Percentiles rank a stretch among this genome's conserved stretches.
Conservation (phyloP, 2,113 vertebrate species). For the Apeltes quadracus region DNA sequence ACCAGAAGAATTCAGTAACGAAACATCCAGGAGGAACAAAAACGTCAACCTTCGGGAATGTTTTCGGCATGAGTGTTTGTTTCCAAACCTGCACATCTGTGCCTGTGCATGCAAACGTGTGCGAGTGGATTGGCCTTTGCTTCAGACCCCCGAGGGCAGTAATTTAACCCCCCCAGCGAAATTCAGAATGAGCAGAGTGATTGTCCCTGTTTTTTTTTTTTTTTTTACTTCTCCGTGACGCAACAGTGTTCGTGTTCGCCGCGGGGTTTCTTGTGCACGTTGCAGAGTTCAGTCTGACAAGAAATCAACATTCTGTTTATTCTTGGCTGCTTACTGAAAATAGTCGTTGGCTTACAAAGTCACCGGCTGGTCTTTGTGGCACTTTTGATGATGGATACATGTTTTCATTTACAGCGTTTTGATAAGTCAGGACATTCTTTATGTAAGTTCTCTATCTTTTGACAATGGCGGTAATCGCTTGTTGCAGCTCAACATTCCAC, state of each 20-base stretch:
- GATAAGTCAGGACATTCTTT: too few relatives aligned
- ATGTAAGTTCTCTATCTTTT: too few relatives aligned
- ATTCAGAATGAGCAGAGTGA: constrained; percentile 29
- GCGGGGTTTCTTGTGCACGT: not conserved
- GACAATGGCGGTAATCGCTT: not conserved
- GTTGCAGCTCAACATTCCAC: not conserved
- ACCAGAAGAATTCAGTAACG: not conserved
- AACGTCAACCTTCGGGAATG: constrained; percentile 48
- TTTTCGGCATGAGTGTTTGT: constrained; percentile 48
- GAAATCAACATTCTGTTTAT: not conserved
- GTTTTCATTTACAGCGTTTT: too few relatives aligned
- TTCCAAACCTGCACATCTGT: constrained; percentile 51
- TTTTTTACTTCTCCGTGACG: constrained; percentile 4
- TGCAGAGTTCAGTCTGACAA: not conserved
- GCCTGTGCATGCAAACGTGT: constrained; percentile 38
- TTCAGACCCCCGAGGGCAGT: constrained; percentile 49
- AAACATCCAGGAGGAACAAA: not conserved
- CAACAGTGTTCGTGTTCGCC: not conserved
- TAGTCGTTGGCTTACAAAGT: not conserved
- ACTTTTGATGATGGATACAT: too few relatives aligned
- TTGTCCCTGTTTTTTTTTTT: constrained; percentile 6
- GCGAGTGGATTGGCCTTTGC: constrained; percentile 33
- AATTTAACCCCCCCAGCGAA: constrained; percentile 17
- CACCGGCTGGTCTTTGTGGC: too few relatives aligned
- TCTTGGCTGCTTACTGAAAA: not conserved